Evolutionary conservation across 2,888 invertebrate genomes (phyloP).

Genomic region (Boloria euphrosyne): DNA sequence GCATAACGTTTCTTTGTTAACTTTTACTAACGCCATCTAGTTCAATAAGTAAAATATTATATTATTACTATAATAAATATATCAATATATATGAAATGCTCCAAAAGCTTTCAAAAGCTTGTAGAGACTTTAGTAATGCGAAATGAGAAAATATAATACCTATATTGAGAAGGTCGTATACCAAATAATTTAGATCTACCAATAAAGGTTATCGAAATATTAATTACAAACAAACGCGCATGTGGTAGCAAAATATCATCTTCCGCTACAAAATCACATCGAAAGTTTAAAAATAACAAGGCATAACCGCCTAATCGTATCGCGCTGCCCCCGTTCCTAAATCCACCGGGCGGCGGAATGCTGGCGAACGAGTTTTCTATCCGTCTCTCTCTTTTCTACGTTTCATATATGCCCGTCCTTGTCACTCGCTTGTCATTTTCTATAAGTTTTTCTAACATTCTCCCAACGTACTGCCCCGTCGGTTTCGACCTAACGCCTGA

Average conservation of each 20-base stretch:
- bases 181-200: background rate
- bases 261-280: constrained; percentile 45
- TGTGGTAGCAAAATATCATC: constrained; percentile 40
- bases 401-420: constrained; percentile 66
- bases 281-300: constrained; percentile 72
- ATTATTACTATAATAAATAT: no score
- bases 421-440: constrained; percentile 80
- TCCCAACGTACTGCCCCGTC: constrained; percentile 68
- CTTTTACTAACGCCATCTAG: background rate
- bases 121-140: no score
- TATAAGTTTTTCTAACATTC: constrained; percentile 82
- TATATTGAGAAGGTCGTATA: no score
- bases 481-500: constrained; percentile 74
- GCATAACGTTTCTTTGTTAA: no score
- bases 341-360: constrained; percentile 81
- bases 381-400: constrained; percentile 72
- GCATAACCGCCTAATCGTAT: constrained; percentile 79
- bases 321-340: constrained; percentile 81
- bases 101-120: no score
- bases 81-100: no score
- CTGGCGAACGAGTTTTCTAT: constrained; percentile 78
- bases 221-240: constrained; percentile 24
- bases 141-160: no score
- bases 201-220: constrained; percentile 16
- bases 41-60: background rate